phyloP scores from a whole-genome alignment of 2,888 invertebrate genomes.

The Cataglyphis altisquamis region DNA sequence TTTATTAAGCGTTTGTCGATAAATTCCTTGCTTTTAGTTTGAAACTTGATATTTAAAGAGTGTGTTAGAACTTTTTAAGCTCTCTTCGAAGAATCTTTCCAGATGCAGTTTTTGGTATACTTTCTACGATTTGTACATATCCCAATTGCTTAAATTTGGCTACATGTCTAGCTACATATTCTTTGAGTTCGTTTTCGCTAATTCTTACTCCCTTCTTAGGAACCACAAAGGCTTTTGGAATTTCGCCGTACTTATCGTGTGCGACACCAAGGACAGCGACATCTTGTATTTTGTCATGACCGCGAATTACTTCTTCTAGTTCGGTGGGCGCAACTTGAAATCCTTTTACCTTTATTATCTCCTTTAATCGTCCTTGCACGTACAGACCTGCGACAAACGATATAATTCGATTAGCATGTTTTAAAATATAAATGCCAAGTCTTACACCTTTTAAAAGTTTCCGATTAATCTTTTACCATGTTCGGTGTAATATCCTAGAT shows the following conservation, averaged over 20 bases:
- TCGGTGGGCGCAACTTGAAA: slow-evolving; percentile 95
- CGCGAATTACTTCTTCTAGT: slow-evolving; percentile 90
- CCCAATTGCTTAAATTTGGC: slow-evolving; percentile 91
- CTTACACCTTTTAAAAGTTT: background rate
- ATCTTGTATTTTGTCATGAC: slow-evolving; percentile 91
- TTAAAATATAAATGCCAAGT: background rate
- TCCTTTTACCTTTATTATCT: slow-evolving; percentile 93
- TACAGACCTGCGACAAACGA: slow-evolving; percentile 85
- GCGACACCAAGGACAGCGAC: slow-evolving; percentile 93
- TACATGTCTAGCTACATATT: slow-evolving; percentile 89
- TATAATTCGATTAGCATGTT: background rate
- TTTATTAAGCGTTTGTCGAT: background rate
- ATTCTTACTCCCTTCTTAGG: slow-evolving; percentile 86
- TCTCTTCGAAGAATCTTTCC: slow-evolving; percentile 92
- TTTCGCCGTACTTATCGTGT: slow-evolving; percentile 90
- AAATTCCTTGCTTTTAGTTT: background rate
- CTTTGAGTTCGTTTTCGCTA: slow-evolving; percentile 87
- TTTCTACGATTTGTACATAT: slow-evolving; percentile 90
- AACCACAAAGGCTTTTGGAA: slow-evolving; percentile 91
- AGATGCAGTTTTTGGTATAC: slow-evolving; percentile 92
- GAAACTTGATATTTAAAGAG: background rate
- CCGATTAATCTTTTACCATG: slow-evolving; percentile 85
- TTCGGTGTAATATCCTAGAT: slow-evolving; percentile 90
- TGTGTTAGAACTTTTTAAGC: slow-evolving; percentile 83
- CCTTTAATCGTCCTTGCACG: slow-evolving; percentile 93